phyloP scores from a whole-genome alignment of 2,113 vertebrate species.

The Leiothrix lutea region DNA sequence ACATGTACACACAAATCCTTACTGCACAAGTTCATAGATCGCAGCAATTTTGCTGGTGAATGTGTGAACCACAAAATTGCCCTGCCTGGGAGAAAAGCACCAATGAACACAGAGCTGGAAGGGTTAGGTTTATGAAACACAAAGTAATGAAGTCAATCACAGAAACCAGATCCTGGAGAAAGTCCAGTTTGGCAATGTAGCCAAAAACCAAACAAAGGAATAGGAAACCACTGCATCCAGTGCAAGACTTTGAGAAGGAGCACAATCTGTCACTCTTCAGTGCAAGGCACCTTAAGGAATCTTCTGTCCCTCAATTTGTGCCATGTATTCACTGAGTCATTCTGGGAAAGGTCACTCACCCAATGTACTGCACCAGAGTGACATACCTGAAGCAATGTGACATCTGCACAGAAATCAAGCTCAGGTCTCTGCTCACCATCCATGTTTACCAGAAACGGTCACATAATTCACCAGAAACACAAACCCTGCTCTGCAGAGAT shows the following conservation, averaged over 20 bases:
- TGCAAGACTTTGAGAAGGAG: neutral
- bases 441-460: neutral
- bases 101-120: neutral
- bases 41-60: neutral
- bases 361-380: fast-evolving
- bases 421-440: neutral
- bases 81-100: neutral
- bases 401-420: neutral
- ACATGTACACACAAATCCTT: neutral
- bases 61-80: neutral
- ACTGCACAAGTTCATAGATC: neutral
- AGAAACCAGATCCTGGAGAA: neutral
- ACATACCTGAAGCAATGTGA: neutral
- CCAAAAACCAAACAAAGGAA: neutral
- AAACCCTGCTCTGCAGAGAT: neutral
- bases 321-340: neutral
- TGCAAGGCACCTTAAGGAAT: neutral
- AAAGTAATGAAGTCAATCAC: constrained; percentile 9
- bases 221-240: neutral
- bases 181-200: neutral
- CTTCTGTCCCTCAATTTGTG: neutral
- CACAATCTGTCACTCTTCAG: neutral
- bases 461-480: neutral
- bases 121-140: neutral
- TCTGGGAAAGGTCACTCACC: neutral